These are phyloP conservation scores for Ferrisia virgata DNA, from an alignment of 2,888 invertebrate genomes.

Conservation along the genomic window DNA sequence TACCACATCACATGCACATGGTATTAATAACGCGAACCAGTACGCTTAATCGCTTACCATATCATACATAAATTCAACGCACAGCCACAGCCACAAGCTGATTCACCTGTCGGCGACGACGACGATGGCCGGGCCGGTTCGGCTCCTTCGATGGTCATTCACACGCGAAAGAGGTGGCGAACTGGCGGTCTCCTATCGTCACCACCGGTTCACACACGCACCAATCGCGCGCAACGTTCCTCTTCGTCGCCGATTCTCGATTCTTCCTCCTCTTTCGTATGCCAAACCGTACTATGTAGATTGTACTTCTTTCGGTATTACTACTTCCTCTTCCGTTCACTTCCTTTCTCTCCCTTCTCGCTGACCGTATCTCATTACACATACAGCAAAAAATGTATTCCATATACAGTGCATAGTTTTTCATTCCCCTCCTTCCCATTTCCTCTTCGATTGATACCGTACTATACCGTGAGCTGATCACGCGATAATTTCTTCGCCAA, in stretches of 20 bases:
- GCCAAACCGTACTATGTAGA: no score
- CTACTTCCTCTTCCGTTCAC: not conserved
- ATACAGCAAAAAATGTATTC: not conserved
- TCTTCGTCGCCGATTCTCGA: not conserved
- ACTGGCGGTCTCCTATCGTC: constrained; percentile 22
- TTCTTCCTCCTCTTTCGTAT: not conserved
- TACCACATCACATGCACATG: no score
- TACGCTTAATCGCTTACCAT: no score
- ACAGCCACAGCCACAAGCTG: not conserved
- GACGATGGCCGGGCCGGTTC: not conserved
- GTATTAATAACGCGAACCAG: not conserved
- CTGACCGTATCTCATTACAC: not conserved
- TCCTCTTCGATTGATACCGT: not conserved
- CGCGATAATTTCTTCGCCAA: no score
- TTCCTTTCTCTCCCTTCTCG: not conserved
- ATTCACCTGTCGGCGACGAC: constrained; percentile 9
- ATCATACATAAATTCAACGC: not conserved
- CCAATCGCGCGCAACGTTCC: not conserved
- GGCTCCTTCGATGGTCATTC: constrained; percentile 27
- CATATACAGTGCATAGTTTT: not conserved
- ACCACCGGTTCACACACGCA: not conserved
- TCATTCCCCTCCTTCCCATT: no score
- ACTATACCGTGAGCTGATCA: no score
- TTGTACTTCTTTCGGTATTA: not conserved
- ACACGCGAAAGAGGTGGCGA: constrained; percentile 10